phyloP scores from a whole-genome alignment of 23 tunicate species.

The Corella eumyota region DNA sequence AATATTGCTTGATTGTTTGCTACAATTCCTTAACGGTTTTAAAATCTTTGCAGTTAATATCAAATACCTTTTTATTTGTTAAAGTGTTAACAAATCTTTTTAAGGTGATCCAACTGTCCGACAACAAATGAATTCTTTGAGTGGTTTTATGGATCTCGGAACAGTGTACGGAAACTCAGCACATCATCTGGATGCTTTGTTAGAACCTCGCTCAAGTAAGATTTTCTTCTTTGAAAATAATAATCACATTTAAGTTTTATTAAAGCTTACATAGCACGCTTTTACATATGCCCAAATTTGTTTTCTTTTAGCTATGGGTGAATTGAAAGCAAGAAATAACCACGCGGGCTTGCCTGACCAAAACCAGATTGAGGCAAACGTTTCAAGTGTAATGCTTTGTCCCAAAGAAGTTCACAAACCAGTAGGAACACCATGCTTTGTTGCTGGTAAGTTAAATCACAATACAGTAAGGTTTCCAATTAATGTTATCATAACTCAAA shows the following conservation, averaged over 20 bases:
- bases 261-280: no score
- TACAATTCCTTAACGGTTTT: conserved; percentile 5
- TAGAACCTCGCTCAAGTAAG: conserved; percentile 32
- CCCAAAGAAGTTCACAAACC: conserved; percentile 42
- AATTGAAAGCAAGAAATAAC: conserved; percentile 7
- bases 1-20: no score
- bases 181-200: conserved; percentile 20
- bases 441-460: conserved; percentile 22
- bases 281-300: background rate
- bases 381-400: conserved; percentile 42
- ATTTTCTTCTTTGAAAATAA: background rate
- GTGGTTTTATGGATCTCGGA: conserved; percentile 54
- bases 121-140: conserved; percentile 55
- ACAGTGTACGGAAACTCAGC: conserved; percentile 62
- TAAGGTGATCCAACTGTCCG: conserved; percentile 46
- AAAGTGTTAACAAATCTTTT: no score
- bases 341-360: conserved; percentile 29
- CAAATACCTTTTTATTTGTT: no score
- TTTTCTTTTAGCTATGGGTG: conserved; percentile 22
- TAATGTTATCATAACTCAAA: no score
- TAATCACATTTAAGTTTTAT: no score
- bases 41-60: background rate
- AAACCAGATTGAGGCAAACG: conserved; percentile 18
- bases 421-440: conserved; percentile 36
- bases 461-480: background rate